A percentile compares a stretch with the other conserved stretches of the same genome.
These are phyloP conservation scores for Rhinichthys klamathensis DNA, from an alignment of 2,113 vertebrate species.

Conservation along the genomic window DNA sequence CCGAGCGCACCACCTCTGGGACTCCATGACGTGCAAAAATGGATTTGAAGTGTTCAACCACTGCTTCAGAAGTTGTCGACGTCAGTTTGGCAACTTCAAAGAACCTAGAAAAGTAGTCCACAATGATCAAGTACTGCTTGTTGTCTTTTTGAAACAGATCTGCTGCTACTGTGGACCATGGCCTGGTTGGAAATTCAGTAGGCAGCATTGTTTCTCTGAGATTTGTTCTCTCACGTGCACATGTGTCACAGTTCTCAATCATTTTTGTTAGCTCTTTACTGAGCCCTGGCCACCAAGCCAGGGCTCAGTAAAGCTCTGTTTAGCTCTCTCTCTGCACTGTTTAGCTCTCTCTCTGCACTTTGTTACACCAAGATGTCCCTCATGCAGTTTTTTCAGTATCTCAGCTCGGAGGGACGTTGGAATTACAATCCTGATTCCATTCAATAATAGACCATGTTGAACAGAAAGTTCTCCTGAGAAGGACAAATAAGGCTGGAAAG, in stretches of 20 bases:
- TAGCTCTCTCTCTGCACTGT: constrained; percentile 41
- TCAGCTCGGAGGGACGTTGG: no score
- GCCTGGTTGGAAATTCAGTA: constrained; percentile 2
- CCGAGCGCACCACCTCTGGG: no score
- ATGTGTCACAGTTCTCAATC: background rate
- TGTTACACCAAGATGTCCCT: no score
- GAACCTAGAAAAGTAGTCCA: constrained; percentile 36
- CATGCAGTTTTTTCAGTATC: no score
- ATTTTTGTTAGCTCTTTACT: background rate
- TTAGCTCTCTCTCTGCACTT: no score
- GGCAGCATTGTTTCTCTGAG: constrained; percentile 21
- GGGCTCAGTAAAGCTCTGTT: no score
- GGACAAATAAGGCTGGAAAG: constrained; percentile 26
- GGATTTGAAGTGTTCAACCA: no score
- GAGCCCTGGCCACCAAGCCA: constrained; percentile 47
- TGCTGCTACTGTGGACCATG: constrained; percentile 20
- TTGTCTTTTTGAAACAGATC: constrained; percentile 52
- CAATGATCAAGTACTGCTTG: constrained; percentile 37
- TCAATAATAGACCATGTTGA: no score
- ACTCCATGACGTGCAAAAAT: no score
- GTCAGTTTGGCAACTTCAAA: no score
- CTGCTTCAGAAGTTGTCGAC: no score
- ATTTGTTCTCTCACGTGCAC: background rate
- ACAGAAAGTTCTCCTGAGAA: constrained; percentile 43
- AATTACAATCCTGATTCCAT: no score